Evolutionary conservation across 1,140 invertebrate genomes (phyloP), one percentile per base, ranked within the genome.

Genomic region (Spodoptera frugiperda): DNA sequence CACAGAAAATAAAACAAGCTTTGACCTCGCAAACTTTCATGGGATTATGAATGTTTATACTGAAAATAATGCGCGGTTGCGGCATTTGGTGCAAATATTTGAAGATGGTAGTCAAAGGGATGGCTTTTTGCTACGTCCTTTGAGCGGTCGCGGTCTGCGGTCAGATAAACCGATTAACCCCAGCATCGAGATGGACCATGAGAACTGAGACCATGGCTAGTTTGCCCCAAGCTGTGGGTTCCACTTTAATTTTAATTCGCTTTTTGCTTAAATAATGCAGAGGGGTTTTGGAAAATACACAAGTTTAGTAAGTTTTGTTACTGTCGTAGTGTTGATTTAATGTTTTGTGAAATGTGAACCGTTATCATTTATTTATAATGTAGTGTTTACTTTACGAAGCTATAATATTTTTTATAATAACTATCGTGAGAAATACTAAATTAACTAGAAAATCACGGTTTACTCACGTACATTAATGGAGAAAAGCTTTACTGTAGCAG

Each of bases 1-100:
- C 55, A 30, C 71, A 53, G 30, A 80, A 78, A 79, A 79, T 63
- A 76, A 78, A 72, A 83, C 78, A 68, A 80, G 72, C 80, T 80
- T 82, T 82, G 82, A 80, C 77, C 76, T 49, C 21, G 51, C 71
- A 33, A 77, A 76, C 83, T 86, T 88, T 84, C 82, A 80, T 84
- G 76, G 86, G 89, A 90, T 91, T 93, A 93, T 92, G 87, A 84
- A 86, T 91, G 90, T 92, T 92, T 92, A 89, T 91, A 86, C 84
- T 84, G 88, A 89, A 92, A 92, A 93, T 93, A 92, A 93, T 92
- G 89, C 88, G 85, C 87, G 87, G 87, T 89, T 86, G 87, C 78
- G 90, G 87, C 81, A 78, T 90, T 89, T 84, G 84, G 81, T 78
- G 84, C 89, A 91, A 92, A 93, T 93, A 92, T 93, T 92, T 92